Conservation (phyloP, 2,797 vertebrate species). For the Cottoperca gobio region DNA sequence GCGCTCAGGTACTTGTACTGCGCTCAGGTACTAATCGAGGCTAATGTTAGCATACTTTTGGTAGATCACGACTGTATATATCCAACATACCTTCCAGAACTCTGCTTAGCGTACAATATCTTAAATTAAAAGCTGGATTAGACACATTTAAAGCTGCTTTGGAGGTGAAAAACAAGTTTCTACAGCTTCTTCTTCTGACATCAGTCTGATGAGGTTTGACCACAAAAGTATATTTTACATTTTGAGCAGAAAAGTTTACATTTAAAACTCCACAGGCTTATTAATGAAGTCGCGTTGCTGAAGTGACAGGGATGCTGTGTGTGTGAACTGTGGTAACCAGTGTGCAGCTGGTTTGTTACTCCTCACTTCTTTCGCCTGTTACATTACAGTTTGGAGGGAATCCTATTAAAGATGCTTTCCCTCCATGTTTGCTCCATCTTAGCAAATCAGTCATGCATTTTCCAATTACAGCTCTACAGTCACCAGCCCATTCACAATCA, state of each 20-base stretch:
- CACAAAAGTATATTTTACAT: background rate
- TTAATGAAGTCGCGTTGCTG: constrained; percentile 31
- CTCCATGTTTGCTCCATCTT: constrained; percentile 53
- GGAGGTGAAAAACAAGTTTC: no score
- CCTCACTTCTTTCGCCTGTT: constrained; percentile 19
- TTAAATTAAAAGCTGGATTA: no score
- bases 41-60: no score
- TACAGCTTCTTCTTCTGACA: no score
- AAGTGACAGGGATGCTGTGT: constrained; percentile 33
- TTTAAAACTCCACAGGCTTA: constrained; percentile 23
- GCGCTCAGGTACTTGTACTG: no score
- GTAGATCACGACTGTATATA: no score
- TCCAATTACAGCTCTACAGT: constrained; percentile 76
- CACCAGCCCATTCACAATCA: constrained; percentile 64
- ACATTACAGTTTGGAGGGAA: constrained; percentile 15
- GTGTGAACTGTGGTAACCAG: constrained; percentile 31
- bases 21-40: no score
- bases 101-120: no score
- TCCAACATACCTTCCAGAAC: no score
- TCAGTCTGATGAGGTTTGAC: background rate
- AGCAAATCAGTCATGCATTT: constrained; percentile 74
- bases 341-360: background rate
- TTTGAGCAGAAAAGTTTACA: background rate
- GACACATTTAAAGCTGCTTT: background rate
- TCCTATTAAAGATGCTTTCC: constrained; percentile 33